phyloP scores from a whole-genome alignment of 2,113 vertebrate species.

The Syrmaticus mikado region DNA sequence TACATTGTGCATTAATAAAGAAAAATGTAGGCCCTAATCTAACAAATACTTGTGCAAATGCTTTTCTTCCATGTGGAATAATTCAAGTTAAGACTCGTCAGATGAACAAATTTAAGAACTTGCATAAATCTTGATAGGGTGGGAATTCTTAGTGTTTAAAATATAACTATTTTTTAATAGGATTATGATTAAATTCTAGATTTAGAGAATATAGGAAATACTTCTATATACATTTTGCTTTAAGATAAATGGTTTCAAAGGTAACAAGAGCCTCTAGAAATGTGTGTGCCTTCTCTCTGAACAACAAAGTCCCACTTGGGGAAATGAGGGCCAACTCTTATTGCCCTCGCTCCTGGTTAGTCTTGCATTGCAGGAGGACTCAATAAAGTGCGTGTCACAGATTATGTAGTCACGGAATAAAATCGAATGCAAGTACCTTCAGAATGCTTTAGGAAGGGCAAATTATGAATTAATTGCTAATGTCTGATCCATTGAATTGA shows the following conservation, averaged over 20 bases:
- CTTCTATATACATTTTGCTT: background rate
- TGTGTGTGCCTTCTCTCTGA: background rate
- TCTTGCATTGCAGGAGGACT: background rate
- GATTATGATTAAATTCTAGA: conserved; percentile 5
- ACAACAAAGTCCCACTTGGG: background rate
- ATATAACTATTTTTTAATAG: background rate
- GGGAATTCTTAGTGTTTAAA: conserved; percentile 10
- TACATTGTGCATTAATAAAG: conserved; percentile 47
- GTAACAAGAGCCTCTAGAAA: conserved; percentile 34
- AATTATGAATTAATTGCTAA: background rate
- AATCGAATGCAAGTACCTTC: background rate
- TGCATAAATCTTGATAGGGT: conserved; percentile 16
- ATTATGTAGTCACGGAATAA: background rate
- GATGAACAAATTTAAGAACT: conserved; percentile 27
- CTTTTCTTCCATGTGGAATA: background rate
- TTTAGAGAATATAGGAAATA: background rate
- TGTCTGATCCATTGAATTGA: background rate
- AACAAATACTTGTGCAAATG: conserved; percentile 51
- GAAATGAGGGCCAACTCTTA: background rate
- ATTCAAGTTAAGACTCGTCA: conserved; percentile 55
- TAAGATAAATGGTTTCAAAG: conserved; percentile 7
- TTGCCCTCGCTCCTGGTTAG: background rate
- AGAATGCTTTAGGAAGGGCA: background rate
- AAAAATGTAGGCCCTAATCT: conserved; percentile 24
- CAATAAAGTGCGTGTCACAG: conserved; percentile 38